Base-by-base conservation (phyloP, 2,797 vertebrate species). In the Sebastolobus alascanus region DNA sequence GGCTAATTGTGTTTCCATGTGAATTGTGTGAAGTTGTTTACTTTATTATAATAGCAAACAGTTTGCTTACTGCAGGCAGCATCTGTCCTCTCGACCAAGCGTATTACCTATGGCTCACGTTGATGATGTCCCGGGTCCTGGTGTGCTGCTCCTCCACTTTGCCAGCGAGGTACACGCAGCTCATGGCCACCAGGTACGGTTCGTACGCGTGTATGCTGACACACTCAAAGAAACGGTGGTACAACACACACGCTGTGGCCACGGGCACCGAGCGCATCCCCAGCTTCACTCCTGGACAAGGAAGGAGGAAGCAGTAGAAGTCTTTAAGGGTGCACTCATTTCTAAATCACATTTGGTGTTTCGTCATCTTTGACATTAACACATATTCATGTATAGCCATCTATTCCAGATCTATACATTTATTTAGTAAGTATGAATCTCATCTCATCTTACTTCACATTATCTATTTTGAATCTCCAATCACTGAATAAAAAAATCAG, bases 101-200 rank as follows among this genome's bases (percentile, higher is more conserved):
- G 7, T 3, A 2, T 83, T 87, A 97, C 96, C 96, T 96, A 91
- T 97, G 96, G 92, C 96, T 96, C 2, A 97, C 96, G 69, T 97
- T 97, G 90, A 97, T 96, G 79, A 97, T 97, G 83, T 97, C 97
- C 11, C 96, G 93, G 2, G 97, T 97, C 67, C 96, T 92, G 50
- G 97, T 90, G 87, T 97, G 97, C 77, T 98, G 97, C 77, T 98
- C 97, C 90, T 98, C 97, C 79, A 98, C 96, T 88, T 98, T 98
- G 25, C 97, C 97, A 0, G 97, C 97, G 82, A 98, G 93, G 84
- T 97, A 97, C 33, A 98, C 88, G 20, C 96, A 95, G 87, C 97
- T 96, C 97, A 97, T 97, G 68, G 97, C 97, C 27, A 98, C 96
- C 60, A 97, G 90, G 89, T 97, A 96, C 1, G 97, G 97, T 64